These are phyloP conservation scores for Magallana ariakensis DNA, from an alignment of 1,140 invertebrate genomes.

Conservation along the genomic window DNA sequence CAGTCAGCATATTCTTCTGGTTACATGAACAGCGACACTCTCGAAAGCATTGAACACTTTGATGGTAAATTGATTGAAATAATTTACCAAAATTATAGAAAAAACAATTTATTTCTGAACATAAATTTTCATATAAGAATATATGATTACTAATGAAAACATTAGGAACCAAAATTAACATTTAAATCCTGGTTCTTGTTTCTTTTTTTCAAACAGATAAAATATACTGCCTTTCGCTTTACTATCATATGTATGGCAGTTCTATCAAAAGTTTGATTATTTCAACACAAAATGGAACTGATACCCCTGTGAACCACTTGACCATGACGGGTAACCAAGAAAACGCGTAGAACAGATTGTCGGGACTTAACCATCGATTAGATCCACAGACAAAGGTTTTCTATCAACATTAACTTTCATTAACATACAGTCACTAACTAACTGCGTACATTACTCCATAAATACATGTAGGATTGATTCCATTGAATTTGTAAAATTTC, in stretches of 20 bases:
- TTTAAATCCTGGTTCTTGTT: not conserved
- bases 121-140: not conserved
- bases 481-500: no score
- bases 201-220: not conserved
- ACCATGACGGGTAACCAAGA: not conserved
- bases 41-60: not conserved
- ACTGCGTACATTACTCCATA: no score
- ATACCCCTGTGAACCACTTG: not conserved
- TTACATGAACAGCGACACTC: not conserved
- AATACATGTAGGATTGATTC: no score
- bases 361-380: not conserved
- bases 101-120: not conserved
- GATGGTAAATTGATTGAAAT: not conserved
- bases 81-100: no score
- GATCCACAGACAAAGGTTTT: not conserved
- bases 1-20: not conserved
- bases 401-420: no score
- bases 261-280: not conserved
- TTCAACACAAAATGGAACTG: not conserved
- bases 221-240: not conserved
- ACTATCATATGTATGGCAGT: slow-evolving; percentile 7
- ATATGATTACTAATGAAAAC: not conserved
- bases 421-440: no score
- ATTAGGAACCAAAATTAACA: no score
- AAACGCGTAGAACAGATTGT: not conserved